Base-by-base conservation (phyloP, 1,140 invertebrate genomes). In the Anoplophora glabripennis region DNA sequence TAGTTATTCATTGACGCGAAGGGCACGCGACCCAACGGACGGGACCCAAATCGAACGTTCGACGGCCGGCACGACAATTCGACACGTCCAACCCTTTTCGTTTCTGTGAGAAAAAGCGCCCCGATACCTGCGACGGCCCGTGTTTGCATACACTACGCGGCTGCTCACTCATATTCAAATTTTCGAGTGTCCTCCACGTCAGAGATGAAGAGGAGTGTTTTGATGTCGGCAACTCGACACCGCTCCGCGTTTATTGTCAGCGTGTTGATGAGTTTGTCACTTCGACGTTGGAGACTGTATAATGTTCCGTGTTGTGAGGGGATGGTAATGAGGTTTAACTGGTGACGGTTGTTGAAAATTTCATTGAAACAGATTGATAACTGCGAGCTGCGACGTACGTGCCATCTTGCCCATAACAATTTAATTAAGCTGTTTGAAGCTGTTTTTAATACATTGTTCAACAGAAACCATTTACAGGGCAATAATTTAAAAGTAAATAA, bases 81-180 rank as follows among this genome's bases (percentile, higher is more conserved):
- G 63, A 65, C 59, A 65, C 59, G 55, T 51, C 33, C 63, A 61
- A 65, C 63, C 60, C 64, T 65, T 65, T 46, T 42, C 44, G 18
- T 60, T 38, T 48, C 57, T 55, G 47, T 57, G 57, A 61, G 33
- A 64, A 61, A 57, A 48, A 34, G 14, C 40, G 53, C 47, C 12
- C 48, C 21, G 33, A 35, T 53, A 42, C 42, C 48, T 53, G 40
- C 12, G 7, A 11, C 17, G 53, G 40, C 10, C 17, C n/a, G 33
- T 60, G 58, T 60, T 60, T 60, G 52, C 52, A 60, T 55, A 55
- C 49, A 53, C 33, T 34, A 21, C 11, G 45, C 45, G 11, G n/a
- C n/a, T n/a, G 45, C 45, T 21, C 52, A 18, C 35, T 17, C 37
- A 33, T 37, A 62, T 62, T 62, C 55, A 62, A 60, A 62, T 62